Base-by-base conservation (phyloP, 1,140 invertebrate genomes). In the Macrocentrus cingulum region DNA sequence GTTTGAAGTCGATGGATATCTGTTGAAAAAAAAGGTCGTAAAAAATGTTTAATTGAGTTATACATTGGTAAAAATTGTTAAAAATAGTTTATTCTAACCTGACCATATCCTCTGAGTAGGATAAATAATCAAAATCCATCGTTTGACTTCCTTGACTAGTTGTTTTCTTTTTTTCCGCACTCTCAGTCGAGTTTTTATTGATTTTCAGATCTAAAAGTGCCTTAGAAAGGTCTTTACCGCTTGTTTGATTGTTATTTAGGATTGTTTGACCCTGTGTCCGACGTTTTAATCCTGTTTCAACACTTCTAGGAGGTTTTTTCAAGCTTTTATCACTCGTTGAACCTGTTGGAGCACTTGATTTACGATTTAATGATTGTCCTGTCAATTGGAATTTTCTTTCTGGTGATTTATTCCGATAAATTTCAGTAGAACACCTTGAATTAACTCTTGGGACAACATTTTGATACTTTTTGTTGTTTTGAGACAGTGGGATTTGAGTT, bases 91-190 rank as follows among this genome's bases (percentile, higher is more conserved):
- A 61, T 41, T 8, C 56, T 15, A 53, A 80, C 73, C 68, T 74
- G 36, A 75, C 70, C 13, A 63, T 29, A 36, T 72, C 72, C 52
- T 71, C 69, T 18, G 59, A 63, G 52, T 70, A 74, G 19, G 71
- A 50, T 49, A 55, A 60, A 15, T 69, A 56, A 41, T 66, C 55
- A 5, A 64, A 44, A 46, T 74, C 66, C 20, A 77, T 54, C 19
- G 78, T 80, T 60, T 80, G 79, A 56, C 74, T 70, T 18, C 70
- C 70, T 63, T 69, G 68, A 66, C 45, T 74, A 58, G 55, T 70
- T 22, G 63, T 68, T 61, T 63, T 72, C 16, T 29, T 41, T 42
- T 42, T 45, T 22, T 39, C 32, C 18, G 5, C 41, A 23, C 23
- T 50, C 15, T 37, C 51, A 48, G 19, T 19, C 36, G 1, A 42